Evolutionary conservation across 2,113 vertebrate species (phyloP).

Genomic region (Chloroceryle aenea): DNA sequence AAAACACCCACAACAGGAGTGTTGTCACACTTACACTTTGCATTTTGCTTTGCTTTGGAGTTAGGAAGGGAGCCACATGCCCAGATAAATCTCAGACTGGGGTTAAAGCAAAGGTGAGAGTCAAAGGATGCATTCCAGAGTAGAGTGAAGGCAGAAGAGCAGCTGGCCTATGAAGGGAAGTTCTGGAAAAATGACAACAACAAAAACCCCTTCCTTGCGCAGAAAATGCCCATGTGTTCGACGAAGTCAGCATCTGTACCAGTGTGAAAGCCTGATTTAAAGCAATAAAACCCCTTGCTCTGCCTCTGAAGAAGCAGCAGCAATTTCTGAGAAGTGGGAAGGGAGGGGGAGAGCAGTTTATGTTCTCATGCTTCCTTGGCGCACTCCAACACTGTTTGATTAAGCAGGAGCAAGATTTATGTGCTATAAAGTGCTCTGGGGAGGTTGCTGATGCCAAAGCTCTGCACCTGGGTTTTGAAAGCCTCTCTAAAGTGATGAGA

Average conservation of each 20-base stretch:
- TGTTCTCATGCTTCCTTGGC: conserved; percentile 44
- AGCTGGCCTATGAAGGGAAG: background rate
- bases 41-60: background rate
- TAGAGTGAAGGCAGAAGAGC: background rate
- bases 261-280: background rate
- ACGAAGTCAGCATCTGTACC: background rate
- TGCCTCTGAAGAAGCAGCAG: conserved; percentile 42
- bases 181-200: background rate
- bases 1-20: background rate
- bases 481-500: conserved; percentile 30
- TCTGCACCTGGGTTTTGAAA: conserved; percentile 68
- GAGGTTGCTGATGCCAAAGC: conserved; percentile 44
- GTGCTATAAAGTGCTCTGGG: conserved; percentile 47
- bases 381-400: conserved; percentile 16
- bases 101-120: background rate
- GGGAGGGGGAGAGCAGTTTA: background rate
- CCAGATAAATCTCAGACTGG: background rate
- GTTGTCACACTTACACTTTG: accelerated
- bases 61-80: background rate
- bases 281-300: background rate
- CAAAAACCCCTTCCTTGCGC: background rate
- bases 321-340: background rate
- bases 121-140: background rate
- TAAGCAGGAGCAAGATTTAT: conserved; percentile 60
- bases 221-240: background rate